Base-by-base conservation (phyloP, 2,888 invertebrate genomes). In the Brachycybe producta region DNA sequence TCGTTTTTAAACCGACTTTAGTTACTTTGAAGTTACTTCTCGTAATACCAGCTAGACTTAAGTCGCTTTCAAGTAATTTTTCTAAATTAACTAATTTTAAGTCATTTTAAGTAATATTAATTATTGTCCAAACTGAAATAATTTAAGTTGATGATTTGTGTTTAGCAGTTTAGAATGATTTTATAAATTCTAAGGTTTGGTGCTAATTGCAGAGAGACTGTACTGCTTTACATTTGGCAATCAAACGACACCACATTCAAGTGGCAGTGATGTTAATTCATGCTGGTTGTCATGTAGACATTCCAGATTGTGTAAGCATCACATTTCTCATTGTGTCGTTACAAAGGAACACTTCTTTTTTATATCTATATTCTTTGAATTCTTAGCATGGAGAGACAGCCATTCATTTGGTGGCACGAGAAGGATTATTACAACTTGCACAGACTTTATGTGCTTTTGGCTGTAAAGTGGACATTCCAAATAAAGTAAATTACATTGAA, bases 401-500 rank as follows among this genome's bases (percentile, higher is more conserved):
- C 1, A 72, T 78, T 51, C 78, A 78, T 61, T 67, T 77, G 50
- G 75, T 76, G 38, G 70, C 74, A 38, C 65, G 70, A 51, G 67
- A 72, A 55, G 77, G 76, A 17, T 64, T 76, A 24, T 62, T 75
- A 36, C 67, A 70, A 43, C 68, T 75, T 43, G 75, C 75, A 1
- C 75, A 77, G 61, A 70, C 73, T 8, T 64, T 78, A 34, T 77
- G 76, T 60, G 72, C 76, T 21, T 67, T 75, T 48, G 75, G 75
- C 2, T 75, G 75, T 57, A 68, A 69, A 56, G 70, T 82, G 55
- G 81, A 83, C 64, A 69, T 74, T 38, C 66, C 75, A 8, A 81
- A 80, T 59, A 68, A 71, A 58, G 68, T 68, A 50, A 46, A 7
- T 7, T 41, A 11, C 24, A n/a, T 43, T n/a, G 7, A 5, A 15